Evolutionary conservation across 2,113 vertebrate genomes (phyloP).

Genomic region (Tonatia bakeri): DNA sequence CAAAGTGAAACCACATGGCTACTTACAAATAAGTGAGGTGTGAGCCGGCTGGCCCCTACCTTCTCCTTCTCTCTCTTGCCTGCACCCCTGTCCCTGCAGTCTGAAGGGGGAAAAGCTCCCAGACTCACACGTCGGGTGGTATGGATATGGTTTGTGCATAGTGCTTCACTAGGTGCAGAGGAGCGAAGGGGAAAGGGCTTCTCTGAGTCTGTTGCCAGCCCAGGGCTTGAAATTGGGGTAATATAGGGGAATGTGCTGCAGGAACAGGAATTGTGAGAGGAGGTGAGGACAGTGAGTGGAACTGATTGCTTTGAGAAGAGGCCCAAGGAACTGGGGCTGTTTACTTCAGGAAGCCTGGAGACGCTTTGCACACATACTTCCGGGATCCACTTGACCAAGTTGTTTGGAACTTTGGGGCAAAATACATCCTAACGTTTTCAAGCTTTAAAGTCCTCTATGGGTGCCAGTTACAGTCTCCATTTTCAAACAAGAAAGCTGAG

Average conservation of each 20-base stretch:
- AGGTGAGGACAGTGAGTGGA: background rate
- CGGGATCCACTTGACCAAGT: background rate
- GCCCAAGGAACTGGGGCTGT: background rate
- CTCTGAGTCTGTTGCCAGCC: constrained; percentile 66
- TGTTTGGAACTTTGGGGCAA: background rate
- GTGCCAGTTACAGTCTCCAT: background rate
- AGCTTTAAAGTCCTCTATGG: background rate
- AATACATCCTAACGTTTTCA: background rate
- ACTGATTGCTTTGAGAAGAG: background rate
- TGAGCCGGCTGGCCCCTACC: constrained; percentile 78
- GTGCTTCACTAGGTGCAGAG: constrained; percentile 72
- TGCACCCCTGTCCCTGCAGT: background rate
- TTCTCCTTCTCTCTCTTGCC: constrained; percentile 12
- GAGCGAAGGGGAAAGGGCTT: constrained; percentile 71
- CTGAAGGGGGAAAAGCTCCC: constrained; percentile 62
- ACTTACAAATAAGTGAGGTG: constrained; percentile 88
- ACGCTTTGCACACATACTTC: background rate
- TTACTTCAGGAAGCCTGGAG: background rate
- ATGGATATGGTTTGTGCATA: constrained; percentile 72
- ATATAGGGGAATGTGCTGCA: background rate
- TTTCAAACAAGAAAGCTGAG: background rate
- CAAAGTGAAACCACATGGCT: constrained; percentile 98
- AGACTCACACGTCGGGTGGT: constrained; percentile 55
- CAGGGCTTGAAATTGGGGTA: constrained; percentile 70
- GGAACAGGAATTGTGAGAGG: background rate